Conservation (phyloP, 2,797 vertebrate species). For the Galago senegalensis region DNA sequence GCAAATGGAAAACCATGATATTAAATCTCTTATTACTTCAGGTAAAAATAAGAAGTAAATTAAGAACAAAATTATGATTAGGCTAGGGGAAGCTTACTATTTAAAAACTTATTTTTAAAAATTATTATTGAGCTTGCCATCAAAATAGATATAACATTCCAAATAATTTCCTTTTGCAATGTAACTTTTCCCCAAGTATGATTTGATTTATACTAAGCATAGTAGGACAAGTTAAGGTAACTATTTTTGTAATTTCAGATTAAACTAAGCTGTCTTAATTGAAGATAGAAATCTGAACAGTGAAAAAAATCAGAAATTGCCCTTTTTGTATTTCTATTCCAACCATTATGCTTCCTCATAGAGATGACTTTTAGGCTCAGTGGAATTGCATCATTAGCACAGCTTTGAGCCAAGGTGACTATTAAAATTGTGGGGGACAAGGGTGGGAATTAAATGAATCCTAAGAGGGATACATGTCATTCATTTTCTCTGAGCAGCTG, state of each 20-base stretch:
- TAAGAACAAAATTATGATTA: conserved; percentile 66
- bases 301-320: conserved; percentile 13
- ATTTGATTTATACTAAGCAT: conserved; percentile 59
- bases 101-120: conserved; percentile 23
- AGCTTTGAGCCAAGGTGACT: conserved; percentile 67
- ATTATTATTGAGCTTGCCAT: conserved; percentile 25
- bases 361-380: neutral
- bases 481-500: conserved; percentile 70
- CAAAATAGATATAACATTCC: conserved; percentile 35
- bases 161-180: conserved; percentile 49
- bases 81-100: conserved; percentile 14
- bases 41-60: conserved; percentile 67
- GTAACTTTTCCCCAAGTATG: conserved; percentile 50
- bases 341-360: conserved; percentile 62
- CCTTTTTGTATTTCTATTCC: conserved; percentile 40
- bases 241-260: conserved; percentile 43
- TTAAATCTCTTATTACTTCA: conserved; percentile 7
- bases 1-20: conserved; percentile 13
- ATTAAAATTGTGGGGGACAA: conserved; percentile 73
- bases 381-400: conserved; percentile 74
- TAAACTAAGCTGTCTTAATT: conserved; percentile 48
- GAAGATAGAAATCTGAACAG: neutral
- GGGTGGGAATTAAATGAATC: conserved; percentile 70
- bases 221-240: conserved; percentile 23
- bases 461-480: conserved; percentile 44